Base-by-base conservation (phyloP, 2,113 vertebrate genomes). In the Scortum barcoo region DNA sequence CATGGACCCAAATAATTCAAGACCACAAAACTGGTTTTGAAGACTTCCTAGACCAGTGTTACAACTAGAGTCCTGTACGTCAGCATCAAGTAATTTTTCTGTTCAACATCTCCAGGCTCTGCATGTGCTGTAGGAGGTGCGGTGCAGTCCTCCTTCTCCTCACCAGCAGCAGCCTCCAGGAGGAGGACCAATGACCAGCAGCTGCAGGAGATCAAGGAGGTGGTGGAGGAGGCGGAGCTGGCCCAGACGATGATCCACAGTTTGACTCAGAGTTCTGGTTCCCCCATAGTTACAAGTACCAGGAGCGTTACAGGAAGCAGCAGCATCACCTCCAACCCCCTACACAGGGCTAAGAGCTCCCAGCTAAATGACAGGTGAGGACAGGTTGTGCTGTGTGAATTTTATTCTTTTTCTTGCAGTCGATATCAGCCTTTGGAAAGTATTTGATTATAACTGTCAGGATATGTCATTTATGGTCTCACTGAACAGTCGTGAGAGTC, bases 331-430 rank as follows among this genome's bases (percentile, higher is more conserved):
- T 91, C 93, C 0, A 88, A 83, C 12, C 66, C 96, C 16, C 93
- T 96, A 70, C 96, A 96, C 62, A 94, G 96, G 4, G 66, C 93
- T 17, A 96, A 96, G 72, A 96, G 94, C 88, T 92, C 92, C 66
- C 96, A 96, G 69, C 91, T 97, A 61, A 94, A 96, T 78, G 96
- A 97, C 88, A 97, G 97, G 96, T 90, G 95, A 97, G 76, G 90
- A 92, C 74, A 44, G 36, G 20, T 46, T 44, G 7, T 38, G 20
- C 24, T 54, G 3, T 65, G 33, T 58, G 22, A 36, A 14, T 70
- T 38, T 24, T n/a, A n/a, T 66, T 77, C 11, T 0, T 0, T 67
- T 24, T 48, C 40, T 54, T 60, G 36, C 6, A 80, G 4, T 63
- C 53, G n/a, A 72, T 20, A 3, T 66, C 30, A 28, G 57, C 42